Percentiles rank a stretch among this genome's conserved stretches.
Evolutionary conservation across 2,888 invertebrate genomes (phyloP).

Genomic region (Aproaerema taeniolella): DNA sequence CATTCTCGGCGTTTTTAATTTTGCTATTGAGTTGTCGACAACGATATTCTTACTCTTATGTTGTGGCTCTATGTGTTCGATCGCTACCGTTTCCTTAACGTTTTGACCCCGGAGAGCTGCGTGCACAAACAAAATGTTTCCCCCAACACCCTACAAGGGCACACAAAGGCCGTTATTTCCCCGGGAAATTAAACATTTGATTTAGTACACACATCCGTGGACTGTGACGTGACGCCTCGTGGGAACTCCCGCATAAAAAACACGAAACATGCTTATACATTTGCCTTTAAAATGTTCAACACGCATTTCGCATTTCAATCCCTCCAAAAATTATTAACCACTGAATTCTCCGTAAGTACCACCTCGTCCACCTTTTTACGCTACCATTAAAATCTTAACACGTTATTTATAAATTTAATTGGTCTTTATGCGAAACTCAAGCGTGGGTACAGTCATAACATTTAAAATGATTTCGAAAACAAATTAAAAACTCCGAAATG

Average conservation of each 20-base stretch:
- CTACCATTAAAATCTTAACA: slow-evolving; percentile 33
- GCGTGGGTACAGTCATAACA: slow-evolving; percentile 38
- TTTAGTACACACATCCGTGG: slow-evolving; percentile 55
- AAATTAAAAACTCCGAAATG: slow-evolving; percentile 45
- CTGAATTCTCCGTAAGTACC: slow-evolving; percentile 27
- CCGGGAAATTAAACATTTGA: slow-evolving; percentile 66
- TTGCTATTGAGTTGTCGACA: no score
- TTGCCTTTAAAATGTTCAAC: slow-evolving; percentile 43
- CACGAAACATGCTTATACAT: slow-evolving; percentile 27
- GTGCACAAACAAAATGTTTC: background rate
- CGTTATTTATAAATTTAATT: slow-evolving; percentile 45
- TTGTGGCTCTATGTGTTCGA: no score
- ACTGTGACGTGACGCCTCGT: slow-evolving; percentile 43
- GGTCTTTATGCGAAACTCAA: slow-evolving; percentile 37
- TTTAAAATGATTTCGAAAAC: slow-evolving; percentile 37
- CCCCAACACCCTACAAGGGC: slow-evolving; percentile 12
- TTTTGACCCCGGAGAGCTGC: no score
- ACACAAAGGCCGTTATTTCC: slow-evolving; percentile 51
- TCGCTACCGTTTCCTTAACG: no score
- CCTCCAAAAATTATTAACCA: slow-evolving; percentile 26
- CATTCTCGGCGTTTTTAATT: no score
- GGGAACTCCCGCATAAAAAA: slow-evolving; percentile 35
- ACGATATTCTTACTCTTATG: no score
- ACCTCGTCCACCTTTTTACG: slow-evolving; percentile 30
- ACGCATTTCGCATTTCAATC: slow-evolving; percentile 43